A percentile compares a stretch with the other conserved stretches of the same genome.
phyloP scores from a whole-genome alignment of 2,797 vertebrate species.

The Erithacus rubecula region DNA sequence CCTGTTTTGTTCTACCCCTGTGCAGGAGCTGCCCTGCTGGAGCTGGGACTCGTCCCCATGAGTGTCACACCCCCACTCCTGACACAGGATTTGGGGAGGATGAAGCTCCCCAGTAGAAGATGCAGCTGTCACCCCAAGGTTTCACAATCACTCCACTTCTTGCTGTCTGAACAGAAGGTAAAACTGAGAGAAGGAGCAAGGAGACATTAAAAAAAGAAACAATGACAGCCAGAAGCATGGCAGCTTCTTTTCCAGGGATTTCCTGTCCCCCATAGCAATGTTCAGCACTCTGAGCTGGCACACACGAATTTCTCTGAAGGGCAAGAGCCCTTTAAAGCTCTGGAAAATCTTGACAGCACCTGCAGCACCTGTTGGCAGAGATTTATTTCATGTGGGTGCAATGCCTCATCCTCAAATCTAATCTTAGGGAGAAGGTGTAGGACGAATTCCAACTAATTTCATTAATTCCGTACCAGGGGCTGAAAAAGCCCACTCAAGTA shows the following conservation, averaged over 20 bases:
- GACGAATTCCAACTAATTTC: background rate
- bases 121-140: background rate
- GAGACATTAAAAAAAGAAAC: background rate
- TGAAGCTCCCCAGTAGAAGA: background rate
- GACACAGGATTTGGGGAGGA: background rate
- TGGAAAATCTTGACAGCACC: background rate
- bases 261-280: rapidly evolving
- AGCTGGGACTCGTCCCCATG: rapidly evolving
- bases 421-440: background rate
- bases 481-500: background rate
- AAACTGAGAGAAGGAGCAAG: background rate
- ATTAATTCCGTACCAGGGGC: background rate
- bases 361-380: background rate
- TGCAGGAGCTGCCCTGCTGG: background rate
- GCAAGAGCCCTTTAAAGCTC: background rate
- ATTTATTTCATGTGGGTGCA: background rate
- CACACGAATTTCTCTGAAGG: rapidly evolving
- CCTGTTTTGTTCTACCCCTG: rapidly evolving
- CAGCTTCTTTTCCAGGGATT: background rate
- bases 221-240: rapidly evolving
- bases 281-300: background rate
- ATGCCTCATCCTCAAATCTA: background rate
- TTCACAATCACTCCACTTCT: rapidly evolving
- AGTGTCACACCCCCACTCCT: rapidly evolving
- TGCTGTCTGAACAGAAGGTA: background rate